These are phyloP conservation scores for Amphiduros pacificus DNA, from an alignment of 2,888 invertebrate species.

Conservation along the genomic window DNA sequence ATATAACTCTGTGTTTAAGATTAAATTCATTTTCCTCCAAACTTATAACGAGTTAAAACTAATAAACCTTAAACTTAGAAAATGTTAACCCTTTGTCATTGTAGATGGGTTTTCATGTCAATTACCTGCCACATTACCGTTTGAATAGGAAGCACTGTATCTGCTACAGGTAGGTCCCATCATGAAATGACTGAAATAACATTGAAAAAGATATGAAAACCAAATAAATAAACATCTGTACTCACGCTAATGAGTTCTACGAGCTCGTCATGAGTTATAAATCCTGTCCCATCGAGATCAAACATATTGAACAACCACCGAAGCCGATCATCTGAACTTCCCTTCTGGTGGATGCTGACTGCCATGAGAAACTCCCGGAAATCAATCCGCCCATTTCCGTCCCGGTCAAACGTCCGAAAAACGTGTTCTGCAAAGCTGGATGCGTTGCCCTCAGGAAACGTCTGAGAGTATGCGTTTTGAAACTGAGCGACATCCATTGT, in stretches of 20 bases:
- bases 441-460: conserved; percentile 16
- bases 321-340: background rate
- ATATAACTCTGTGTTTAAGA: too few species aligned
- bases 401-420: conserved; percentile 7
- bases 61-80: too few species aligned
- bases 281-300: conserved; percentile 12
- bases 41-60: too few species aligned
- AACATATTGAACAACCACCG: conserved; percentile 4
- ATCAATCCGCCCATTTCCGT: conserved; percentile 2
- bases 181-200: background rate
- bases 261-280: conserved; percentile 5
- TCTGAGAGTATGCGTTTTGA: conserved; percentile 3
- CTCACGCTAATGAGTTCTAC: background rate
- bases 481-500: conserved; percentile 7
- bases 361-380: conserved; percentile 9
- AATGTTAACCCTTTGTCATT: too few species aligned
- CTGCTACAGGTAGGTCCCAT: too few species aligned
- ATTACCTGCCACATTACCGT: too few species aligned
- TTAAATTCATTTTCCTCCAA: too few species aligned
- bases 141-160: too few species aligned
- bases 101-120: too few species aligned
- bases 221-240: background rate
- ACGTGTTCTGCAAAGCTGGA: conserved; percentile 11
- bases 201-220: background rate
- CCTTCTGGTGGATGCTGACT: conserved; percentile 6